These are phyloP conservation scores for Anneissia japonica DNA, from an alignment of 35 echinoderm and acorn worm genomes.

Conservation along the genomic window DNA sequence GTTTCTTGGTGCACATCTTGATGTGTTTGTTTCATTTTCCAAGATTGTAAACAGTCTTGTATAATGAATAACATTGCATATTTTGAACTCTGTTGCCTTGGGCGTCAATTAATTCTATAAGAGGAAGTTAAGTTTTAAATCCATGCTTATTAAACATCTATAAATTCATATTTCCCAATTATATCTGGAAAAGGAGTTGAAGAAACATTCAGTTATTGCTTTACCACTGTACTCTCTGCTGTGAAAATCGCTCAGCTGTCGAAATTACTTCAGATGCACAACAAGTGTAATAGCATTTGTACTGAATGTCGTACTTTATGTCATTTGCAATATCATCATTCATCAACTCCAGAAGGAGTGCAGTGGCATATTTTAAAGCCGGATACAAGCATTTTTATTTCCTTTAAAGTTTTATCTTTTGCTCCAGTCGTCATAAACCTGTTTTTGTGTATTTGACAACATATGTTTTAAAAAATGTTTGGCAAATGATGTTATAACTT, in stretches of 20 bases:
- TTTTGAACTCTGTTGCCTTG: not conserved
- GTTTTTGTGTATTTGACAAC: too few species aligned
- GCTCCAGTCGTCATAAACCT: too few species aligned
- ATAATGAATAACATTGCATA: not conserved
- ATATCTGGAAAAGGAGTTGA: not conserved
- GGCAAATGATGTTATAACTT: too few species aligned
- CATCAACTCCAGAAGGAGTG: too few species aligned
- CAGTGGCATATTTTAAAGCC: too few species aligned
- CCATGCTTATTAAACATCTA: not conserved
- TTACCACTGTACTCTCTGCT: not conserved
- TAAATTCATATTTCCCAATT: slow-evolving; percentile 2
- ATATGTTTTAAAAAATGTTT: too few species aligned
- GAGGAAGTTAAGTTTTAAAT: not conserved
- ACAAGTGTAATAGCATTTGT: too few species aligned
- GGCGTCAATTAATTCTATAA: not conserved
- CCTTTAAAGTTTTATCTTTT: too few species aligned
- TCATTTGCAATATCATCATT: not conserved
- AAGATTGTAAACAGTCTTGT: not conserved
- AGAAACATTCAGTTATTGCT: not conserved
- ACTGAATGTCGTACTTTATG: too few species aligned
- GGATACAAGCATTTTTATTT: too few species aligned
- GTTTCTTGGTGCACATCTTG: too few species aligned
- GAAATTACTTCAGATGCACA: not conserved
- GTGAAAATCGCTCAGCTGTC: not conserved
- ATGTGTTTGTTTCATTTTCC: not conserved